Conservation (phyloP, 2,113 vertebrate species). For the Caranx melampygus region DNA sequence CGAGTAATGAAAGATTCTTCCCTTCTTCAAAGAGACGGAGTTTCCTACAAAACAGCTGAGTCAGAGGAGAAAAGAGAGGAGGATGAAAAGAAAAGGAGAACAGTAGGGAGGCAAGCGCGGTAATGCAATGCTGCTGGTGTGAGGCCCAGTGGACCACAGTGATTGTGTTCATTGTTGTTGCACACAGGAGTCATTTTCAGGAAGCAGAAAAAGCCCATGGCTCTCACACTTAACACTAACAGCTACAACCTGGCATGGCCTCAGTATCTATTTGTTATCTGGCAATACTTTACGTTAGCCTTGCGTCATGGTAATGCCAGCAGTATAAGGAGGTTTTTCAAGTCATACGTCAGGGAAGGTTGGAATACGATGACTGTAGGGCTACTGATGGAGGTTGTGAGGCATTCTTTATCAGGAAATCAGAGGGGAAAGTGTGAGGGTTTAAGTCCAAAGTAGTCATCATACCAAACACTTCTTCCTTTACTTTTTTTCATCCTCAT, state of each 20-base stretch:
- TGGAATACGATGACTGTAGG: constrained; percentile 50
- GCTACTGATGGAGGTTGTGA: constrained; percentile 48
- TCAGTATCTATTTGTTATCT: constrained; percentile 69
- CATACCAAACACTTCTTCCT: constrained; percentile 17
- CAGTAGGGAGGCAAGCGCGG: constrained; percentile 70
- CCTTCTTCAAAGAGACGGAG: constrained; percentile 84
- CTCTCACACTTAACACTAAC: constrained; percentile 66
- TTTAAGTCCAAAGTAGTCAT: constrained; percentile 47
- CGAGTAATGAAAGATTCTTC: constrained; percentile 87
- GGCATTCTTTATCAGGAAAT: constrained; percentile 52
- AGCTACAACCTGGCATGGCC: constrained; percentile 56
- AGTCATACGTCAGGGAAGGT: constrained; percentile 60
- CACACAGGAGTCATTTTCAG: constrained; percentile 73
- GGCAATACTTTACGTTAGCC: constrained; percentile 73
- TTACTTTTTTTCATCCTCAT: not conserved
- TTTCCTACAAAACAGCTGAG: constrained; percentile 87
- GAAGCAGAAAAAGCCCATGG: constrained; percentile 56
- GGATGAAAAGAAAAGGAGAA: constrained; percentile 78
- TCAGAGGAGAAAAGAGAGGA: constrained; percentile 80
- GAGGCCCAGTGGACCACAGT: constrained; percentile 77
- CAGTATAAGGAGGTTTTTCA: constrained; percentile 56
- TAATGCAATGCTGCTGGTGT: constrained; percentile 72
- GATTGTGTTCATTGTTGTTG: constrained; percentile 71
- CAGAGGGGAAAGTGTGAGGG: constrained; percentile 49
- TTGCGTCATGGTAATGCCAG: constrained; percentile 64